A percentile compares a stretch with the other conserved stretches of the same genome.
These are phyloP conservation scores for Brenthis daphne DNA, from an alignment of 2,888 invertebrate genomes.

Conservation along the genomic window DNA sequence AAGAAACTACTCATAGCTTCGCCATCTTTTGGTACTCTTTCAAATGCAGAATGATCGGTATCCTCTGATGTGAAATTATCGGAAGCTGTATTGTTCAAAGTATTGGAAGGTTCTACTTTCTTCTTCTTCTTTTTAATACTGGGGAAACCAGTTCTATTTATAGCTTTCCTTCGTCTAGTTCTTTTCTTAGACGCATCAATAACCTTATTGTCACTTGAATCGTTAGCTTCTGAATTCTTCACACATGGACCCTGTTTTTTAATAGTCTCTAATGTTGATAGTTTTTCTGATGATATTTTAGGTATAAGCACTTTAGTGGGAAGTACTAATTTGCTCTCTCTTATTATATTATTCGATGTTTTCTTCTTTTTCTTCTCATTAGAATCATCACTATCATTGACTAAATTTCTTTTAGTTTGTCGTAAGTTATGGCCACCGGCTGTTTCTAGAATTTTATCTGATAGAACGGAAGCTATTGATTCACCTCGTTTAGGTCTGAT, in stretches of 20 bases:
- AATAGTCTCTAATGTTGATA: constrained; percentile 54
- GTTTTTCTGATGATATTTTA: constrained; percentile 70
- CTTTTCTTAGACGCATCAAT: constrained; percentile 66
- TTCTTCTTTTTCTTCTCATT: constrained; percentile 75
- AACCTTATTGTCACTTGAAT: constrained; percentile 56
- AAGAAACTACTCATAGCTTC: constrained; percentile 86
- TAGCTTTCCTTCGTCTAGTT: constrained; percentile 87
- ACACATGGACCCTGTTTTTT: constrained; percentile 54
- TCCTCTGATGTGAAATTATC: constrained; percentile 69
- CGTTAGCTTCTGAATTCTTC: constrained; percentile 57
- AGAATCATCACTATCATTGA: constrained; percentile 62
- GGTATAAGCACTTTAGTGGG: constrained; percentile 67
- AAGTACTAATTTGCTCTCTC: constrained; percentile 75
- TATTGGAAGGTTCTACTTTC: constrained; percentile 69
- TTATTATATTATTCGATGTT: constrained; percentile 64
- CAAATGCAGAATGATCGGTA: constrained; percentile 80
- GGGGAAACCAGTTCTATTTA: constrained; percentile 94
- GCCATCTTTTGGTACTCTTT: constrained; percentile 86
- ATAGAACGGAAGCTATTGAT: constrained; percentile 74
- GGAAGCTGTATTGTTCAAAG: constrained; percentile 53
- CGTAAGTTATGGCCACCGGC: constrained; percentile 73
- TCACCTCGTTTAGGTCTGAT: constrained; percentile 73
- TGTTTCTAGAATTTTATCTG: constrained; percentile 76
- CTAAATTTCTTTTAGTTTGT: constrained; percentile 71
- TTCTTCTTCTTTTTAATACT: constrained; percentile 92